A percentile compares a stretch with the other conserved stretches of the same genome.
These are phyloP conservation scores for Erethizon dorsatum DNA, from an alignment of 2,797 vertebrate genomes.

Conservation along the genomic window DNA sequence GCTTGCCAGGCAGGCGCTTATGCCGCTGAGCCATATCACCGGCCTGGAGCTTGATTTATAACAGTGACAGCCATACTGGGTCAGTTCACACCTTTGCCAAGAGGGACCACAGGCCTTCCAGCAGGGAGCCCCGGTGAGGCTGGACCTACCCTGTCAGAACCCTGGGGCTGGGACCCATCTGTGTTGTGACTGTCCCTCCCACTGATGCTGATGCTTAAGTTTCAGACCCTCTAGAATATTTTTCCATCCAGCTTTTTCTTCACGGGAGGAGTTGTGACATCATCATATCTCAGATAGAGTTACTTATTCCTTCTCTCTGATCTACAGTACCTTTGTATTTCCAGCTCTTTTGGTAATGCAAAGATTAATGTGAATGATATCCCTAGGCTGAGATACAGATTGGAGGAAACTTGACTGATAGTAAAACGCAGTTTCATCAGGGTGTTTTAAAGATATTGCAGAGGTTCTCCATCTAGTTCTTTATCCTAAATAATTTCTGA, in stretches of 20 bases:
- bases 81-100: not conserved
- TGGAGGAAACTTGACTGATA: not conserved
- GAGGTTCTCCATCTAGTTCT: constrained; percentile 28
- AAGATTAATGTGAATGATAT: not conserved
- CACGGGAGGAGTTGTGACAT: not conserved
- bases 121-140: not conserved
- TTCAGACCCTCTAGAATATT: not conserved
- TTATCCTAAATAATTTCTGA: constrained; percentile 69
- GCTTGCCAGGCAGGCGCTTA: too few species aligned
- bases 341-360: not conserved
- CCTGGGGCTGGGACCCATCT: not conserved
- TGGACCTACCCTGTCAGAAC: accelerated
- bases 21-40: too few species aligned
- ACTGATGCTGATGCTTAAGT: not conserved
- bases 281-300: not conserved
- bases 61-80: not conserved
- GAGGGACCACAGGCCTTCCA: not conserved
- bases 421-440: not conserved
- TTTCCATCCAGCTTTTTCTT: not conserved
- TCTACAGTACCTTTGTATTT: not conserved
- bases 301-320: not conserved
- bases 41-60: not conserved
- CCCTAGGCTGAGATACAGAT: not conserved
- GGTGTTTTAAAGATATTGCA: constrained; percentile 11
- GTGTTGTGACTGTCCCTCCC: not conserved